Evolutionary conservation across 2,113 vertebrate species (phyloP).

Genomic region (Tachycineta bicolor): DNA sequence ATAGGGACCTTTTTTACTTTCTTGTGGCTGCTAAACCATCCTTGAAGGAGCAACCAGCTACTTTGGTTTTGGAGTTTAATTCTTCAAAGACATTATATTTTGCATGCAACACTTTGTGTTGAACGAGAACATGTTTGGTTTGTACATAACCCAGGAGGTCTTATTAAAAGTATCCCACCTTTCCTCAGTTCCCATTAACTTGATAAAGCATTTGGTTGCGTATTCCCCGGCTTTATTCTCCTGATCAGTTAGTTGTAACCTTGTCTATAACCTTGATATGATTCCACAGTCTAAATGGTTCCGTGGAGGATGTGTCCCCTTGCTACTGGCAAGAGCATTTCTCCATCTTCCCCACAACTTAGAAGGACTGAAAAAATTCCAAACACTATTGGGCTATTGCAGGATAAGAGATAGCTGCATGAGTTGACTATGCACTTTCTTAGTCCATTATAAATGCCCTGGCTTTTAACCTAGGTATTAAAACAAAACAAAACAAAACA

Average conservation of each 20-base stretch:
- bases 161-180: not conserved
- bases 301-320: fast-evolving
- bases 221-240: not conserved
- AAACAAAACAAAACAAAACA: not conserved
- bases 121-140: not conserved
- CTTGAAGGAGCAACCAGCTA: not conserved
- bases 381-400: not conserved
- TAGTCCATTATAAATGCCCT: not conserved
- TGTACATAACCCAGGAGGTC: not conserved
- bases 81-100: not conserved
- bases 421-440: not conserved
- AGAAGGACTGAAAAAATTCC: not conserved
- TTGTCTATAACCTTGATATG: not conserved
- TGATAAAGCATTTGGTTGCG: not conserved
- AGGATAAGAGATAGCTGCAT: not conserved
- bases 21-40: not conserved
- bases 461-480: not conserved
- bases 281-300: not conserved
- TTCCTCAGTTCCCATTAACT: not conserved
- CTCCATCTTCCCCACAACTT: not conserved
- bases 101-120: not conserved
- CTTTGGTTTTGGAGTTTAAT: not conserved
- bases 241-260: not conserved
- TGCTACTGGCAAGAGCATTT: not conserved
- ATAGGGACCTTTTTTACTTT: not conserved